Evolutionary conservation across 2,113 vertebrate genomes (phyloP).

Genomic region (Chaetops frenatus): DNA sequence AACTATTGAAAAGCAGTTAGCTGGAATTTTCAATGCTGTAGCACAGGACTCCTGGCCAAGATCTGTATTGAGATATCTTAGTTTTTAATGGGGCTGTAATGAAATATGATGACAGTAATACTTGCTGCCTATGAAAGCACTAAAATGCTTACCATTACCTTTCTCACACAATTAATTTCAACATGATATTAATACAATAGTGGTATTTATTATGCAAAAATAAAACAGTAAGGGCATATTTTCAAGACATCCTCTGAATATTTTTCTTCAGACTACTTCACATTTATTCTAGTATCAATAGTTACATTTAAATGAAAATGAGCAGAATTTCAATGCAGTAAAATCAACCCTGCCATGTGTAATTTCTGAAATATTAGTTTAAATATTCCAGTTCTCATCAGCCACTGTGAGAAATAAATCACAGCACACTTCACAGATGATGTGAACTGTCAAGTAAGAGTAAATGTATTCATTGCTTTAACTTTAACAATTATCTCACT

Average conservation of each 20-base stretch:
- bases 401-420: neutral
- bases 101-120: neutral
- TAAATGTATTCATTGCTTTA: neutral
- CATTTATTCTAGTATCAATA: slow-evolving; percentile 36
- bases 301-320: slow-evolving; percentile 10
- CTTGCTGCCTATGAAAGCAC: neutral
- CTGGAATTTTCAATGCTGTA: neutral
- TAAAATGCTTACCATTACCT: neutral
- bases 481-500: neutral
- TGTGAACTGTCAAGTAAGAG: neutral
- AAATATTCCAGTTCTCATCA: neutral
- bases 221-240: neutral
- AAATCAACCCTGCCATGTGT: neutral
- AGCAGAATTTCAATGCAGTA: slow-evolving; percentile 24
- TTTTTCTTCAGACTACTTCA: slow-evolving; percentile 3
- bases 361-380: slow-evolving; percentile 1
- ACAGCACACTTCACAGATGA: neutral
- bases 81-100: neutral
- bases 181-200: neutral
- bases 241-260: neutral
- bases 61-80: neutral
- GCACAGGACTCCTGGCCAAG: neutral
- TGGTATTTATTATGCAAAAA: neutral
- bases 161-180: slow-evolving; percentile 18
- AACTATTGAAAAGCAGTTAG: neutral